Conservation (phyloP, 2,888 invertebrate species). For the Lottia gigantea region DNA sequence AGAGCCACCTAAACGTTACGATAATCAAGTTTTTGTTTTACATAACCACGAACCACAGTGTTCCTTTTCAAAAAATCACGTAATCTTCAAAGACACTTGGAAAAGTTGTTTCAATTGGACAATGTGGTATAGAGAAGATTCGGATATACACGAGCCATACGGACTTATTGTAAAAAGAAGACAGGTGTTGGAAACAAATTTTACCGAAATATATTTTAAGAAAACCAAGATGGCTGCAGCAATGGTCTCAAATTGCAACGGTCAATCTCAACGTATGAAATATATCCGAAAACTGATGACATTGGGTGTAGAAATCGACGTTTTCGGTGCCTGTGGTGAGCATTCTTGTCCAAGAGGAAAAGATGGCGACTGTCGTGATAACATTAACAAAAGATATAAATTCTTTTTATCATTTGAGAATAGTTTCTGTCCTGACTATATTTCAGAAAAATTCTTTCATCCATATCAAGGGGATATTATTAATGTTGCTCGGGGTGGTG, state of each 20-base stretch:
- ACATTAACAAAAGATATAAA: neutral
- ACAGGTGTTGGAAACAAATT: neutral
- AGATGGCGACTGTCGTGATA: neutral
- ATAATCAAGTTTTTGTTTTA: neutral
- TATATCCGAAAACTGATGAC: neutral
- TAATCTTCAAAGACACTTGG: neutral
- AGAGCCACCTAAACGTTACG: slow-evolving; percentile 3
- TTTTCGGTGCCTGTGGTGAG: neutral
- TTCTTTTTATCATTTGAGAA: neutral
- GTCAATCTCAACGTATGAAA: neutral
- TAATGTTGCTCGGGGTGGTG: neutral
- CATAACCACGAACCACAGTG: neutral
- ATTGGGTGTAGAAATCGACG: neutral
- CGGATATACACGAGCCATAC: neutral
- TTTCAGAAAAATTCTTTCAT: neutral
- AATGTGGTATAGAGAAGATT: slow-evolving; percentile 6
- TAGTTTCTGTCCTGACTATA: neutral
- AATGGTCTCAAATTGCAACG: neutral
- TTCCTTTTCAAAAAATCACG: neutral
- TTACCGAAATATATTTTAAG: neutral
- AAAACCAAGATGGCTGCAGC: neutral
- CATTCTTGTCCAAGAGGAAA: neutral
- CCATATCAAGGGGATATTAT: slow-evolving; percentile 1
- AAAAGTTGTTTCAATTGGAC: neutral
- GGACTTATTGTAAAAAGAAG: neutral